Conservation (phyloP, 1,140 invertebrate genomes). For the Neotoxoptera formosana region DNA sequence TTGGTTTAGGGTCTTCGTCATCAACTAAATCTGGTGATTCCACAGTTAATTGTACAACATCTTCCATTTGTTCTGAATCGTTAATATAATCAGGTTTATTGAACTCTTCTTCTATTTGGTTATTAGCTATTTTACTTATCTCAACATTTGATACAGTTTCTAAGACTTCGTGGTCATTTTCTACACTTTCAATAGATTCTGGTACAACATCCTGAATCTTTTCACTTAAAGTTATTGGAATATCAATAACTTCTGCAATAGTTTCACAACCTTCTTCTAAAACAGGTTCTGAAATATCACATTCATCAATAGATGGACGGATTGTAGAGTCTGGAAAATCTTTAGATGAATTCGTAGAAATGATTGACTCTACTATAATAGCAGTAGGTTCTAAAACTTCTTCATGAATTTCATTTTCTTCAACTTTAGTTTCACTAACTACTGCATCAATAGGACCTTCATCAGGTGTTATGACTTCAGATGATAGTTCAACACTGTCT, state of each 20-base stretch:
- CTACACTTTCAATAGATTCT: slow-evolving; percentile 59
- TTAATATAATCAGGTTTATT: slow-evolving; percentile 58
- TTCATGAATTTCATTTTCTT: slow-evolving; percentile 8
- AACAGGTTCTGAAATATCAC: not conserved
- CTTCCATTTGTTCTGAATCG: slow-evolving; percentile 51
- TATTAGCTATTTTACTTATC: slow-evolving; percentile 59
- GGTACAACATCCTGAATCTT: slow-evolving; percentile 39
- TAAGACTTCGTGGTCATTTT: slow-evolving; percentile 59
- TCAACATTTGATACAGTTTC: slow-evolving; percentile 49
- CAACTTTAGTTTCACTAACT: not conserved
- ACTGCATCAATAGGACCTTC: not conserved
- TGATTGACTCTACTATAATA: not conserved
- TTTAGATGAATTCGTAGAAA: not conserved
- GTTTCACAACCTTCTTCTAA: not conserved
- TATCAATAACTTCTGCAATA: slow-evolving; percentile 30
- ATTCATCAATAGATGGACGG: not conserved
- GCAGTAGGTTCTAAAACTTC: not conserved
- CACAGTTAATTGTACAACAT: slow-evolving; percentile 54
- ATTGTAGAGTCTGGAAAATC: not conserved
- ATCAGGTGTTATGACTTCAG: not conserved
- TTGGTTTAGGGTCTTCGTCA: slow-evolving; percentile 50
- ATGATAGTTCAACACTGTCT: slow-evolving; percentile 14
- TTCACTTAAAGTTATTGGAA: slow-evolving; percentile 29
- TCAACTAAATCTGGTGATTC: slow-evolving; percentile 44
- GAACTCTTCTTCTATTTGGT: slow-evolving; percentile 58